phyloP scores from a whole-genome alignment of 2,797 vertebrate genomes.

The Coregonus ussuriensis region DNA sequence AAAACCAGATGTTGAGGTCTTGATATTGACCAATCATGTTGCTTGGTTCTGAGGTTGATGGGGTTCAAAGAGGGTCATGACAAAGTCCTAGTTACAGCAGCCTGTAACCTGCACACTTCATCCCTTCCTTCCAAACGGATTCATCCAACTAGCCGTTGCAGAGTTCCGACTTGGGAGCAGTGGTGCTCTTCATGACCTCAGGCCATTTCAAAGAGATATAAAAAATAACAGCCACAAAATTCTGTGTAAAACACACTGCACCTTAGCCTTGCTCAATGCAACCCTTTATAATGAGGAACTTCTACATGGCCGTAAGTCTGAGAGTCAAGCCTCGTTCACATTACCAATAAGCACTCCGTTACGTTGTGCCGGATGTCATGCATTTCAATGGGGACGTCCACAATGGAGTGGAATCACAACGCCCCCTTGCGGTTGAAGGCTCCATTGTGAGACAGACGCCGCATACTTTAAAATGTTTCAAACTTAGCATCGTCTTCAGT shows the following conservation, averaged over 20 bases:
- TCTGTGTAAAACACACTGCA: neutral
- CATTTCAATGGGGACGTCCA: too few relatives aligned
- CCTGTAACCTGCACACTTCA: neutral
- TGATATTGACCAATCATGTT: neutral
- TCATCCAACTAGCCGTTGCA: constrained; percentile 2
- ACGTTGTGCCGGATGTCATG: too few relatives aligned
- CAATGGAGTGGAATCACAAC: too few relatives aligned
- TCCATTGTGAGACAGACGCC: too few relatives aligned
- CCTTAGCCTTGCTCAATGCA: neutral
- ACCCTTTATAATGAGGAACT: too few relatives aligned
- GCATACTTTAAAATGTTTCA: too few relatives aligned
- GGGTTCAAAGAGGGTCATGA: neutral
- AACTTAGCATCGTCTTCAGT: too few relatives aligned
- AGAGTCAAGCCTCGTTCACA: too few relatives aligned
- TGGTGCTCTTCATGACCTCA: neutral
- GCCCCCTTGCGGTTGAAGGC: too few relatives aligned
- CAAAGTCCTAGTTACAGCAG: neutral
- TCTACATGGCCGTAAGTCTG: too few relatives aligned
- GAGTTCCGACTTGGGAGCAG: neutral
- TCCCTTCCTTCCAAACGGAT: neutral
- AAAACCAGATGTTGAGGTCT: neutral
- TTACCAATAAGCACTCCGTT: too few relatives aligned
- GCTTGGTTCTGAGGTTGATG: too few relatives aligned
- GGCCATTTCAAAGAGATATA: neutral
- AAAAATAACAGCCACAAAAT: neutral